These are phyloP conservation scores for Cabera pusaria DNA, from an alignment of 2,888 invertebrate genomes.

Conservation along the genomic window DNA sequence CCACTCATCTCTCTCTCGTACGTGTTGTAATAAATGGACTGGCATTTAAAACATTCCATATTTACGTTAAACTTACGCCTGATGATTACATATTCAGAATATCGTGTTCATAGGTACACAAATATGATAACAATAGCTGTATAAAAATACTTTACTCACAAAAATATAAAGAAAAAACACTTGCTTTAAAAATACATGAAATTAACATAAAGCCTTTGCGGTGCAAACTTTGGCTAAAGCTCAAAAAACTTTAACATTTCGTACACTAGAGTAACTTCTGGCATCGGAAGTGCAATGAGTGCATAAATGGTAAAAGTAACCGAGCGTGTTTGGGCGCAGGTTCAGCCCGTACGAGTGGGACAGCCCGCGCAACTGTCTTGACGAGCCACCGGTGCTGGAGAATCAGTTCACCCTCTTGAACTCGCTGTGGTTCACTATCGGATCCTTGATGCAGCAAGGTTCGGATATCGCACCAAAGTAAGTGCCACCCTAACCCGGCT, in stretches of 20 bases:
- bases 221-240: conserved; percentile 7
- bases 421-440: conserved; percentile 97
- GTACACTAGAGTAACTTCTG: conserved; percentile 16
- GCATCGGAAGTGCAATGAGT: conserved; percentile 27
- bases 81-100: too few relatives aligned
- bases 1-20: conserved; percentile 13
- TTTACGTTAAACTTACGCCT: too few relatives aligned
- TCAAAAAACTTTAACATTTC: conserved; percentile 8
- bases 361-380: conserved; percentile 93
- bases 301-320: conserved; percentile 27
- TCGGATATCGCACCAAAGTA: conserved; percentile 96
- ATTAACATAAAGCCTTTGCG: conserved; percentile 18
- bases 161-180: too few relatives aligned
- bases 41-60: conserved; percentile 7
- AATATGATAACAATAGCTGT: too few relatives aligned
- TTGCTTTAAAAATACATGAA: too few relatives aligned
- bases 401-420: conserved; percentile 96
- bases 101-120: too few relatives aligned
- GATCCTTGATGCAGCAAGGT: conserved; percentile 96
- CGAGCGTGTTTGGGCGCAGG: conserved; percentile 84
- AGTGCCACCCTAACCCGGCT: conserved; percentile 75
- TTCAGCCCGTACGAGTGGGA: conserved; percentile 97
- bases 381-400: conserved; percentile 93
- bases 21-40: conserved; percentile 10
- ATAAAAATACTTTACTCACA: too few relatives aligned